Evolutionary conservation across 1,140 invertebrate species (phyloP).

Genomic region (Pseudachorutes palmiensis): DNA sequence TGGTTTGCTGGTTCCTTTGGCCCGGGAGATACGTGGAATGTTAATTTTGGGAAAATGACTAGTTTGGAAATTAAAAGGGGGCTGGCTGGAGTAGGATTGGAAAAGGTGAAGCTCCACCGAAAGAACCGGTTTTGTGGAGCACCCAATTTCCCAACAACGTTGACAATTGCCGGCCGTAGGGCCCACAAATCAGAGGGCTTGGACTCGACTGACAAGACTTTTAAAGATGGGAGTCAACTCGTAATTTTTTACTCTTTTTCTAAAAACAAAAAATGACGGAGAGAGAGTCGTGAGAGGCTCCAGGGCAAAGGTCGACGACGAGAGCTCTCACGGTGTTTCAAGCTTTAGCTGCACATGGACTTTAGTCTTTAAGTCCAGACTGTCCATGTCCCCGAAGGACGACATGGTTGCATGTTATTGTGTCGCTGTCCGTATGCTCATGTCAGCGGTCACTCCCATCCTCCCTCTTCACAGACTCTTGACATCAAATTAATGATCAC

Average conservation of each 20-base stretch:
- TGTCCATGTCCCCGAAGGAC: not conserved
- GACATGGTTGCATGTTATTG: too few relatives aligned
- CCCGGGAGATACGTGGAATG: too few relatives aligned
- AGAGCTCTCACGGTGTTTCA: conserved; percentile 3
- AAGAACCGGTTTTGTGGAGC: conserved; percentile 16
- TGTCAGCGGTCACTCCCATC: not conserved
- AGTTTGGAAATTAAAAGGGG: conserved; percentile 18
- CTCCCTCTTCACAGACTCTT: not conserved
- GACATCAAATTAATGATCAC: conserved; percentile 7
- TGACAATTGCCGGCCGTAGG: conserved; percentile 11
- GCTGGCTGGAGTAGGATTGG: conserved; percentile 6
- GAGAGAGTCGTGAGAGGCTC: conserved; percentile 14
- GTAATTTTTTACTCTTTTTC: not conserved
- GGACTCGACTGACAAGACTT: not conserved
- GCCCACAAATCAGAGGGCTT: conserved; percentile 6
- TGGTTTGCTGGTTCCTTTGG: too few relatives aligned
- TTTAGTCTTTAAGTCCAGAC: not conserved
- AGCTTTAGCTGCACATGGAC: not conserved
- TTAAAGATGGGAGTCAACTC: conserved; percentile 10
- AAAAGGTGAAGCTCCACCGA: not conserved
- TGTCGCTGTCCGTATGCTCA: too few relatives aligned
- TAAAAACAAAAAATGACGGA: not conserved
- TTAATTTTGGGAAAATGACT: conserved; percentile 15
- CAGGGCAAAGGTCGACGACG: not conserved
- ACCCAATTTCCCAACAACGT: conserved; percentile 8